Evolutionary conservation across 1,140 invertebrate genomes (phyloP).

Genomic region (Heliconius himera): DNA sequence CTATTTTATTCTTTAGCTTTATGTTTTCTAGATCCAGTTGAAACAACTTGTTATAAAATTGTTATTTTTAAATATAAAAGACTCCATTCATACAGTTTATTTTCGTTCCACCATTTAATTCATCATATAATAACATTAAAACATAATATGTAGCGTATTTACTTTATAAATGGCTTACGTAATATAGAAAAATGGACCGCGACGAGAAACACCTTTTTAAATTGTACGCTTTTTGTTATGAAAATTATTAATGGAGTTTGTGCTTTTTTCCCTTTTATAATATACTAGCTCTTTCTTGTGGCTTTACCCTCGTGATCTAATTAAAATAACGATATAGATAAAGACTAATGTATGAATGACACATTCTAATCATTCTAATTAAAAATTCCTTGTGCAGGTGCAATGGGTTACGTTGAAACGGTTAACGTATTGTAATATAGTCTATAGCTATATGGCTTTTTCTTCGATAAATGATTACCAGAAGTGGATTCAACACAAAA

Average conservation of each 20-base stretch:
- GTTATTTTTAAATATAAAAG: neutral
- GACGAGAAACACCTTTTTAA: conserved; percentile 26
- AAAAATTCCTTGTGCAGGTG: no score
- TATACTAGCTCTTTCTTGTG: neutral
- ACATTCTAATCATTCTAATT: no score
- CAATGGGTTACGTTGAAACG: no score
- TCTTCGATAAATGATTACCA: no score
- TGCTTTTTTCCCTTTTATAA: neutral
- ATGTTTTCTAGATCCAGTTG: neutral
- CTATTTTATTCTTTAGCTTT: no score
- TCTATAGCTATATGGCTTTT: no score
- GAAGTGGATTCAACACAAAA: no score
- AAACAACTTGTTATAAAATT: neutral
- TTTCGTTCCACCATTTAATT: neutral
- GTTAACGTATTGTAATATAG: no score
- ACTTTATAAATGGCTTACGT: conserved; percentile 36
- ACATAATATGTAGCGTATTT: conserved; percentile 4
- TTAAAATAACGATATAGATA: neutral
- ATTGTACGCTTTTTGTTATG: conserved; percentile 18
- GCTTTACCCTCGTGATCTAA: neutral
- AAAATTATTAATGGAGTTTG: conserved; percentile 13
- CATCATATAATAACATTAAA: neutral
- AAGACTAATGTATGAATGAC: no score
- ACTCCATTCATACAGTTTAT: neutral
- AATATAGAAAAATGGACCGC: conserved; percentile 34